Percentiles rank a stretch among this genome's conserved stretches.
These are phyloP conservation scores for Amphiprion percula DNA, from an alignment of 2,113 vertebrate genomes.

Conservation along the genomic window DNA sequence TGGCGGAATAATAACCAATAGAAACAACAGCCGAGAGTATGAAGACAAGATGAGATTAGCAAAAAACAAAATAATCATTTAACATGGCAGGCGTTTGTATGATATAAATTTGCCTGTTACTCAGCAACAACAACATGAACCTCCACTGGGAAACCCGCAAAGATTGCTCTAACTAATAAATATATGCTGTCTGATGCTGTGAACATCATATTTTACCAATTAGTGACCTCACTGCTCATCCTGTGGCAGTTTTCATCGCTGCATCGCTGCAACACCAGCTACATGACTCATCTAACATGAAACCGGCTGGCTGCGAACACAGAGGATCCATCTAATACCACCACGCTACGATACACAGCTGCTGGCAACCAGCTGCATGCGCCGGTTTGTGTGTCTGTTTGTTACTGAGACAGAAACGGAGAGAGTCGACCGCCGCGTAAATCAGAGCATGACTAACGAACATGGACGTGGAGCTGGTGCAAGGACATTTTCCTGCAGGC, in stretches of 20 bases:
- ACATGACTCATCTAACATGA: slow-evolving; percentile 59
- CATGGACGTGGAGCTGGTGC: slow-evolving; percentile 35
- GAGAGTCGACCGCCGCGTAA: slow-evolving; percentile 31
- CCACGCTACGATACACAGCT: slow-evolving; percentile 49
- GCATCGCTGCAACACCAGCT: slow-evolving; percentile 29
- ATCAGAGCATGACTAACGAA: slow-evolving; percentile 47
- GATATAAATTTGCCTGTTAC: no score
- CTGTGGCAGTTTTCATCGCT: slow-evolving; percentile 19
- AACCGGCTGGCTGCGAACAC: slow-evolving; percentile 44
- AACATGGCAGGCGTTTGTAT: no score
- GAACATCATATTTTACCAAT: not conserved
- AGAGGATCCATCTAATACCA: slow-evolving; percentile 45
- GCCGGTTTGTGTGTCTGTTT: slow-evolving; percentile 10
- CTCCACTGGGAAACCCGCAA: no score
- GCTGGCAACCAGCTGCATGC: slow-evolving; percentile 47
- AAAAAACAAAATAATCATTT: no score
- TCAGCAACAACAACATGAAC: no score
- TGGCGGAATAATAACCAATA: no score
- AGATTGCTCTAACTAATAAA: not conserved
- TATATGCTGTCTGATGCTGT: not conserved
- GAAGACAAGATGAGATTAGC: no score
- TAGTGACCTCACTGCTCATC: not conserved
- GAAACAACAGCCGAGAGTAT: no score
- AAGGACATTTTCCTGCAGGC: slow-evolving; percentile 36
- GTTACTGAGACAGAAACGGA: not conserved